A percentile compares a stretch with the other conserved stretches of the same genome.
These are phyloP conservation scores for Chrysaora quinquecirrha DNA, from an alignment of 30 jellyfish, hydroid and myxozoan genomes.

Conservation along the genomic window DNA sequence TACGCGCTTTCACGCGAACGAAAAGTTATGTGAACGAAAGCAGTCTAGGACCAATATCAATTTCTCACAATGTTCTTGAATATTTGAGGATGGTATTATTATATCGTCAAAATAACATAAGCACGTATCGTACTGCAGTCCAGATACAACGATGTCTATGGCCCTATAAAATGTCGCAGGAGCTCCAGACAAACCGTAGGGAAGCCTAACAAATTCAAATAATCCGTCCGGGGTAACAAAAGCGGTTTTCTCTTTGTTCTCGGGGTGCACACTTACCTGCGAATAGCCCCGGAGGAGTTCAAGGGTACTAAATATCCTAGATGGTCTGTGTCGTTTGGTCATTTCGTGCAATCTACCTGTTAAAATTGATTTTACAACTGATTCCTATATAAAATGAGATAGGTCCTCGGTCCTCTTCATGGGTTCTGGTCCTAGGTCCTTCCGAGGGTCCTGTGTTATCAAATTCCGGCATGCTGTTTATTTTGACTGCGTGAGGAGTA, in stretches of 20 bases:
- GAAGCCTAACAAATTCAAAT: conserved; percentile 13
- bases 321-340: too few species aligned
- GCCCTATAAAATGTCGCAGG: conserved; percentile 52
- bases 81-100: conserved; percentile 1
- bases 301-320: conserved; percentile 39
- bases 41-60: background rate
- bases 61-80: background rate
- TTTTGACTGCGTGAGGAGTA: too few species aligned
- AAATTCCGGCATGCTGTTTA: too few species aligned
- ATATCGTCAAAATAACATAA: too few species aligned
- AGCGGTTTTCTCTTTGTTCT: conserved; percentile 21
- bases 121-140: conserved; percentile 15
- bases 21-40: conserved; percentile 17
- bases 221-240: too few species aligned
- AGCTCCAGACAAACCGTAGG: conserved; percentile 47
- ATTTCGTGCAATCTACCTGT: too few species aligned
- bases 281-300: conserved; percentile 61
- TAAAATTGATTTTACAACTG: too few species aligned
- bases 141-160: conserved; percentile 31
- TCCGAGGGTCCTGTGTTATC: too few species aligned
- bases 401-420: too few species aligned
- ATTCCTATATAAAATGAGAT: too few species aligned
- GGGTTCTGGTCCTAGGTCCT: too few species aligned
- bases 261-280: conserved; percentile 46
- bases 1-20: conserved; percentile 4